Evolutionary conservation across 1,140 invertebrate genomes (phyloP).

Genomic region (Helicoverpa armigera): DNA sequence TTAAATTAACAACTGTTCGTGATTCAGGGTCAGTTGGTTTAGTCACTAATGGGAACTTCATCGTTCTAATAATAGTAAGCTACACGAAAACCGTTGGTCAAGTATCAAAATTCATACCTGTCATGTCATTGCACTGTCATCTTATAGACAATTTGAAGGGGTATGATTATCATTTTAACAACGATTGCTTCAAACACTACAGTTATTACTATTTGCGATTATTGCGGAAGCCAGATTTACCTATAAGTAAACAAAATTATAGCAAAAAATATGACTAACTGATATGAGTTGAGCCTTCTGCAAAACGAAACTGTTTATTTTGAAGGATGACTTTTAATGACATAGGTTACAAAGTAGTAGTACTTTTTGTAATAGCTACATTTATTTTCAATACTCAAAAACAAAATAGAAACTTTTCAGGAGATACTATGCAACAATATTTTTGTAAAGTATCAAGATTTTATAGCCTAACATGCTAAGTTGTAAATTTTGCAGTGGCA

Average conservation of each 20-base stretch:
- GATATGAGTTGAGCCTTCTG: not conserved
- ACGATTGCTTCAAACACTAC: not conserved
- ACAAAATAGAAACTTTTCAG: no score
- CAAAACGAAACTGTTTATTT: no score
- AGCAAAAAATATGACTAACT: not conserved
- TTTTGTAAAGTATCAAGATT: not conserved
- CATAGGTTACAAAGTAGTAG: no score
- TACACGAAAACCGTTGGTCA: not conserved
- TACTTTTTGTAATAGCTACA: no score
- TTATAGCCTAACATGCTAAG: not conserved
- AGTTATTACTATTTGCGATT: not conserved
- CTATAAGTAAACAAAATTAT: slow-evolving; percentile 7
- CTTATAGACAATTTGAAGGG: not conserved
- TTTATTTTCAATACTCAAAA: no score
- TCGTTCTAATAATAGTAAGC: not conserved
- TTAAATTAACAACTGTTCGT: not conserved
- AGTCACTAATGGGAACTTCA: not conserved
- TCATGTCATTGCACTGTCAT: slow-evolving; percentile 17
- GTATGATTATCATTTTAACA: slow-evolving; percentile 3
- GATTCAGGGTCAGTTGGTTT: not conserved
- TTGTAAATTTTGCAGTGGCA: not conserved
- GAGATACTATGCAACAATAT: not conserved
- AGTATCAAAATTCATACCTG: not conserved
- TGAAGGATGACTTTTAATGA: no score
- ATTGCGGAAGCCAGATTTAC: not conserved